A percentile compares a stretch with the other conserved stretches of the same genome.
Evolutionary conservation across 1,140 invertebrate species (phyloP).

Genomic region (Linepithema humile): DNA sequence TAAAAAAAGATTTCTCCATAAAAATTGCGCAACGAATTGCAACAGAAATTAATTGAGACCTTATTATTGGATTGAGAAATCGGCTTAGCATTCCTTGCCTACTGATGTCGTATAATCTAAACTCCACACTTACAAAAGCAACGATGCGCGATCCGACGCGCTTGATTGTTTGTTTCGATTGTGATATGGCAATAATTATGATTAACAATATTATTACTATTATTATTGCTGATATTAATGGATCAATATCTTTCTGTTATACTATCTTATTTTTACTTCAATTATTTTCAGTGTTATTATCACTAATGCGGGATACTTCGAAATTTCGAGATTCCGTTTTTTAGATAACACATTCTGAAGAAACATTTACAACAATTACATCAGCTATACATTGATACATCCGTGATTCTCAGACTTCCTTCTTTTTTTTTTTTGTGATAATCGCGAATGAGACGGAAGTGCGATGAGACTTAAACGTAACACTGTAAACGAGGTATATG

Average conservation of each 20-base stretch:
- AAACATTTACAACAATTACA: neutral
- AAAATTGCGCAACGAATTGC: neutral
- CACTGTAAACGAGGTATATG: neutral
- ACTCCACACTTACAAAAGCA: neutral
- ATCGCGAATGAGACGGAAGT: neutral
- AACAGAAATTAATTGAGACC: neutral
- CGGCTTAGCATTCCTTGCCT: neutral
- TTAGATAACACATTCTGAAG: neutral
- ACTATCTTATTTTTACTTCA: neutral
- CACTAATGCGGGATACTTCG: neutral
- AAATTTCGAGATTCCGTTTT: neutral
- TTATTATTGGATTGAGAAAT: constrained; percentile 18
- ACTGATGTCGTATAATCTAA: neutral
- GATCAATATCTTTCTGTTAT: neutral
- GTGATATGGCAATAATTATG: neutral
- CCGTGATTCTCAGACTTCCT: neutral
- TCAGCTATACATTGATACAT: neutral
- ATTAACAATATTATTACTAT: constrained; percentile 12
- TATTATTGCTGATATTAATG: neutral
- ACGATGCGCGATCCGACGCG: constrained; percentile 5
- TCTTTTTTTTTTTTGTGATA: neutral
- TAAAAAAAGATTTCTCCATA: too few species aligned
- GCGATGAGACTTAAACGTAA: constrained; percentile 6
- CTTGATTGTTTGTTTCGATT: constrained; percentile 17
- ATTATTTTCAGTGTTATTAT: neutral